These are phyloP conservation scores for Thryonomys swinderianus DNA, from an alignment of 2,113 vertebrate species.

Conservation along the genomic window DNA sequence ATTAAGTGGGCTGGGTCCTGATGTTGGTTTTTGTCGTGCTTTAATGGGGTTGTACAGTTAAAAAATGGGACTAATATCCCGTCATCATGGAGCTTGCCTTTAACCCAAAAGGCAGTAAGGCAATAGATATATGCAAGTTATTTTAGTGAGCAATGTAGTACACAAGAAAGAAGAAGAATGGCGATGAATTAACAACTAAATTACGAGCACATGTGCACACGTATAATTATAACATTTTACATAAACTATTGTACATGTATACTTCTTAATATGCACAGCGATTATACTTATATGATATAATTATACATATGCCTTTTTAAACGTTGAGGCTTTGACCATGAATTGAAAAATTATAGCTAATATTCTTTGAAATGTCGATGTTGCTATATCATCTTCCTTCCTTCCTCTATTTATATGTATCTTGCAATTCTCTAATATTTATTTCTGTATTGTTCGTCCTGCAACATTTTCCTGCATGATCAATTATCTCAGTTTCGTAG, in stretches of 20 bases:
- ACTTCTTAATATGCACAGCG: neutral
- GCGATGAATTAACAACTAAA: neutral
- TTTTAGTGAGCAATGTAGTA: neutral
- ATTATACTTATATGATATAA: neutral
- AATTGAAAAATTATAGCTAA: neutral
- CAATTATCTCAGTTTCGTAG: neutral
- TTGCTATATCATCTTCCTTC: neutral
- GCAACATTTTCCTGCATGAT: neutral
- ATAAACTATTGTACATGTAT: neutral
- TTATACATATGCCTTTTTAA: neutral
- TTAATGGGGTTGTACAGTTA: neutral
- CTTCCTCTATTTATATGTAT: neutral
- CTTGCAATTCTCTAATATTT: neutral
- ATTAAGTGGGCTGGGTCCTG: neutral
- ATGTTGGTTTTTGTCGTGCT: neutral
- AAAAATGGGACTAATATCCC: neutral
- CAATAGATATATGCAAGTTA: neutral
- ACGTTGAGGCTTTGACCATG: neutral
- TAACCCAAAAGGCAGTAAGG: neutral
- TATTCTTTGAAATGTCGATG: neutral
- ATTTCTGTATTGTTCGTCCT: neutral
- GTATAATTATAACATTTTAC: neutral
- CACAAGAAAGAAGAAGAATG: neutral
- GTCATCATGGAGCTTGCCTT: neutral
- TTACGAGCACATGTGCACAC: neutral